Percentiles rank a stretch among this genome's conserved stretches.
These are phyloP conservation scores for Larimichthys crocea DNA, from an alignment of 2,113 vertebrate species.

Conservation along the genomic window DNA sequence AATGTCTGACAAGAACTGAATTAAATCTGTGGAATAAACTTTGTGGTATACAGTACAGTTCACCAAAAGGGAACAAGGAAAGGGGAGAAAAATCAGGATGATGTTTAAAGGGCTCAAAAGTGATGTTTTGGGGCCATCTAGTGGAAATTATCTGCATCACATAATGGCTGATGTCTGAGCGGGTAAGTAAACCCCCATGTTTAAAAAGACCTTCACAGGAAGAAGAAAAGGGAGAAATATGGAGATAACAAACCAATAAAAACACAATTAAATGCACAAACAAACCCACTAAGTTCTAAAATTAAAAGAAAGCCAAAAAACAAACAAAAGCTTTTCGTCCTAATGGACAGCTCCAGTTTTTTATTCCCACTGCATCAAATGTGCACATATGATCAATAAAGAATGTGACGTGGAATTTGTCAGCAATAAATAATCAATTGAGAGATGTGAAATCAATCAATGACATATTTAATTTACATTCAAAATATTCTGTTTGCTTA, in stretches of 20 bases:
- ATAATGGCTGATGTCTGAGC: background rate
- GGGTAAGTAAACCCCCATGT: background rate
- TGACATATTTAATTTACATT: background rate
- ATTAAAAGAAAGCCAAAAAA: background rate
- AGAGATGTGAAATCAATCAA: background rate
- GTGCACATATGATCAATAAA: background rate
- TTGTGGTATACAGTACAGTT: background rate
- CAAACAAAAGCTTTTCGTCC: background rate
- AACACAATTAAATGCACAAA: background rate
- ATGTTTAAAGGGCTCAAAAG: background rate
- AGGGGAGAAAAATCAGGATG: too few species aligned
- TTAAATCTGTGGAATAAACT: background rate
- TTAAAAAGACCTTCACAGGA: background rate
- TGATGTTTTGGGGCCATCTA: constrained; percentile 71
- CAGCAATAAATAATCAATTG: too few species aligned
- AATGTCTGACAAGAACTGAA: constrained; percentile 1
- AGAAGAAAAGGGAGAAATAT: background rate
- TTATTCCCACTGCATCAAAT: background rate
- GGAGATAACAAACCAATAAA: background rate
- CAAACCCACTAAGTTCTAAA: background rate
- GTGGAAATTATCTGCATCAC: constrained; percentile 58
- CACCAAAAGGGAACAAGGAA: background rate
- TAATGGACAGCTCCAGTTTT: background rate
- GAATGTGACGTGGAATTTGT: background rate
- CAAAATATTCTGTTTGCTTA: too few species aligned